Evolutionary conservation across 1,140 invertebrate genomes (phyloP).

Genomic region (Paralvinella palmiformis): DNA sequence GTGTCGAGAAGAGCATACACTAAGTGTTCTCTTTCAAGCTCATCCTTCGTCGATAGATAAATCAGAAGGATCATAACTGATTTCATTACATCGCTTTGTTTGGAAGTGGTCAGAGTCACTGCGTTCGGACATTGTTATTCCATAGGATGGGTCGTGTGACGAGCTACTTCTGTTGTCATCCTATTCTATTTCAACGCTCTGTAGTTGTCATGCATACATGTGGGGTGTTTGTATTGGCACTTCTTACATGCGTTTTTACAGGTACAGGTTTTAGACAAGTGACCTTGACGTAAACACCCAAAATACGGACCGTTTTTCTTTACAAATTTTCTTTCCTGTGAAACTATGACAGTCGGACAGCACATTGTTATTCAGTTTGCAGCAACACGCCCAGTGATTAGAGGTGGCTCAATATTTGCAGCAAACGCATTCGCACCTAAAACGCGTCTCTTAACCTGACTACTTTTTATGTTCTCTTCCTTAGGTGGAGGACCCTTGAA

Average conservation of each 20-base stretch:
- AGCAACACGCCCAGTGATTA: too few relatives aligned
- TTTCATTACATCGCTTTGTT: too few relatives aligned
- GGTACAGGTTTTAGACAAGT: too few relatives aligned
- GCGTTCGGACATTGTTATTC: too few relatives aligned
- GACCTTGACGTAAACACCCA: conserved; percentile 8
- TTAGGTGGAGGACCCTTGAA: background rate
- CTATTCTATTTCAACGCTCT: too few relatives aligned
- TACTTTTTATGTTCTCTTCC: background rate
- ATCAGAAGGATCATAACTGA: conserved; percentile 4
- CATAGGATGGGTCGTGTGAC: too few relatives aligned
- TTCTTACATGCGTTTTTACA: too few relatives aligned
- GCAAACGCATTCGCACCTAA: background rate
- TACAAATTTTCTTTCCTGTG: conserved; percentile 2
- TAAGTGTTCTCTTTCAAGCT: background rate
- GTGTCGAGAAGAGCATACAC: too few relatives aligned
- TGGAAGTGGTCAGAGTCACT: too few relatives aligned
- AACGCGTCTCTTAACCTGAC: background rate
- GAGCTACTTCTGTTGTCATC: too few relatives aligned
- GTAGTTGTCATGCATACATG: background rate
- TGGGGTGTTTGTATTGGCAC: background rate
- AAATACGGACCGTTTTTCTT: conserved; percentile 12
- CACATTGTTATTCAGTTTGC: background rate
- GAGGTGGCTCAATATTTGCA: too few relatives aligned
- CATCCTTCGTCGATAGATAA: background rate
- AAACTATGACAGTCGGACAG: background rate